A percentile compares a stretch with the other conserved stretches of the same genome.
phyloP scores from a whole-genome alignment of 2,113 vertebrate species.

The Promerops cafer region DNA sequence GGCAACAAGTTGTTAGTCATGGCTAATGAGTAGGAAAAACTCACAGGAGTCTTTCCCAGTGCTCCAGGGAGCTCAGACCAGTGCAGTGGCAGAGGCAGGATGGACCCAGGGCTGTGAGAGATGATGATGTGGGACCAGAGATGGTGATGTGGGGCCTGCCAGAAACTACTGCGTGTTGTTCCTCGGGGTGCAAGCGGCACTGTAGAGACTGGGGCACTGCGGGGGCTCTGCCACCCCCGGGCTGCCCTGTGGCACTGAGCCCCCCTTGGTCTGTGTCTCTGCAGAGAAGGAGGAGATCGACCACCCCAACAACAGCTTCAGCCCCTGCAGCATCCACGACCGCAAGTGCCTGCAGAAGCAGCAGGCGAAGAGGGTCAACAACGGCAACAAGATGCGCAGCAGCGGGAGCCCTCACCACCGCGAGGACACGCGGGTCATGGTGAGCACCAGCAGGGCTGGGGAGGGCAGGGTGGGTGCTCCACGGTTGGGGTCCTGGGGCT shows the following conservation, averaged over 20 bases:
- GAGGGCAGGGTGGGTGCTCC: background rate
- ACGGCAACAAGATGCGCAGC: constrained; percentile 80
- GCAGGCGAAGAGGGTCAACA: constrained; percentile 73
- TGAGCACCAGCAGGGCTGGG: constrained; percentile 18
- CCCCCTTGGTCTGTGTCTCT: background rate
- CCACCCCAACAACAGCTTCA: constrained; percentile 88
- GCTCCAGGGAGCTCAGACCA: background rate
- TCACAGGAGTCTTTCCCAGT: background rate
- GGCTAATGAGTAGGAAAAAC: background rate
- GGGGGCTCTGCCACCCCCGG: background rate
- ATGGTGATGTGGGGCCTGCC: rapidly evolving
- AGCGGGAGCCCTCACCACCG: constrained; percentile 57
- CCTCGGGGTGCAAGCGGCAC: background rate
- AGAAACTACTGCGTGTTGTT: rapidly evolving
- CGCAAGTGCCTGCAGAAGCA: constrained; percentile 89
- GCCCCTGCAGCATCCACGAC: constrained; percentile 85
- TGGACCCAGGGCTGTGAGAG: background rate
- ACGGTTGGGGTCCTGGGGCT: rapidly evolving
- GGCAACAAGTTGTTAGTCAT: background rate
- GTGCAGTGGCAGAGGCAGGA: background rate
- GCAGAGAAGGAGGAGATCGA: constrained; percentile 84
- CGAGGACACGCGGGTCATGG: constrained; percentile 79
- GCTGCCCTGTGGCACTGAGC: background rate
- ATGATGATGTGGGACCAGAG: rapidly evolving
- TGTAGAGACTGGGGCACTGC: rapidly evolving